Evolutionary conservation across 2,888 invertebrate species (phyloP).

Genomic region (Trichogramma evanescens): DNA sequence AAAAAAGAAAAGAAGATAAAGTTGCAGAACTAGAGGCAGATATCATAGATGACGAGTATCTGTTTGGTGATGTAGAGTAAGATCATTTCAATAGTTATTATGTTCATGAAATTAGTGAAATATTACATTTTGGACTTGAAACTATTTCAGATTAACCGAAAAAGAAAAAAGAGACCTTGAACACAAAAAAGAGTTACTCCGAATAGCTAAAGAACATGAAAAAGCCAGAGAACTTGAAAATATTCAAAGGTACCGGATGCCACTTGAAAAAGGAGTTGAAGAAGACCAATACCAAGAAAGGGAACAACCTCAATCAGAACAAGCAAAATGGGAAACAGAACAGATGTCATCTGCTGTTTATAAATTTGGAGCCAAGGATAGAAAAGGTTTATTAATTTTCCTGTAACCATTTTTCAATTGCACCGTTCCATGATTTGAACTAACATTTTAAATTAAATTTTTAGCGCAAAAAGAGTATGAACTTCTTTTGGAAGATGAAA

Average conservation of each 20-base stretch:
- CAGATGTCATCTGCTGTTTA: constrained; percentile 89
- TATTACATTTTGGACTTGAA: neutral
- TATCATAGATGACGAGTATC: constrained; percentile 90
- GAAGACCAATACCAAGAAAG: constrained; percentile 61
- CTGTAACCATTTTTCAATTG: neutral
- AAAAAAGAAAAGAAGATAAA: constrained; percentile 94
- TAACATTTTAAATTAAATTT: neutral
- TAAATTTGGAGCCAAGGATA: constrained; percentile 89
- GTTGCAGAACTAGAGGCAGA: constrained; percentile 90
- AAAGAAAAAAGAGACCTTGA: constrained; percentile 77
- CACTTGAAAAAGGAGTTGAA: constrained; percentile 76
- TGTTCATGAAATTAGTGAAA: constrained; percentile 2
- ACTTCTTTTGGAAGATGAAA: constrained; percentile 88
- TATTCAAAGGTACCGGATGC: constrained; percentile 91
- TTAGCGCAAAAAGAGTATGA: constrained; percentile 76
- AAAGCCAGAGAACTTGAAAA: constrained; percentile 87
- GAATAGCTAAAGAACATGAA: constrained; percentile 92
- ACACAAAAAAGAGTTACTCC: constrained; percentile 84
- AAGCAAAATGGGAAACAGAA: constrained; percentile 96
- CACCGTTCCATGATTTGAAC: no score
- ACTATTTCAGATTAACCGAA: constrained; percentile 66
- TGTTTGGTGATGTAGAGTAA: constrained; percentile 82
- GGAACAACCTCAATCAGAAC: constrained; percentile 71
- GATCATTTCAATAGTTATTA: neutral
- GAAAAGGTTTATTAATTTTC: constrained; percentile 40